These are phyloP conservation scores for Cardinalis cardinalis DNA, from an alignment of 2,113 vertebrate genomes.

Conservation along the genomic window DNA sequence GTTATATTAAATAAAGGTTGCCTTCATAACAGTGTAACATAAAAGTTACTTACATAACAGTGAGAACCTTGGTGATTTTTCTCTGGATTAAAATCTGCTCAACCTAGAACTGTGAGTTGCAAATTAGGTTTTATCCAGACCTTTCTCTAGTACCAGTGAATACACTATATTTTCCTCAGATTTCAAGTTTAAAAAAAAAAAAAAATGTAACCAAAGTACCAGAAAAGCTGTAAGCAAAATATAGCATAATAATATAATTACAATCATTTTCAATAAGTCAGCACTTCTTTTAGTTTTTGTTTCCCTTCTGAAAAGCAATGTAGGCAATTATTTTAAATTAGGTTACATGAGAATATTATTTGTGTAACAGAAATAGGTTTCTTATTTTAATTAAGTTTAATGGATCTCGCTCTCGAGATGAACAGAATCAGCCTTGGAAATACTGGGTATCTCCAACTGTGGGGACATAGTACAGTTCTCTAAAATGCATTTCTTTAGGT, in stretches of 20 bases:
- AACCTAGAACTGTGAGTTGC: not conserved
- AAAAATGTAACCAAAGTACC: slow-evolving; percentile 9
- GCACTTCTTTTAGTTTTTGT: slow-evolving; percentile 66
- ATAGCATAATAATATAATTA: slow-evolving; percentile 70
- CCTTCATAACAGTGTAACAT: not conserved
- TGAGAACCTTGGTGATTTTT: not conserved
- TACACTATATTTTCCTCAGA: not conserved
- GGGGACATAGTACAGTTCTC: not conserved
- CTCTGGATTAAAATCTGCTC: not conserved
- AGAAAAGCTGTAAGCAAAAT: slow-evolving; percentile 57
- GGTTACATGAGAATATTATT: slow-evolving; percentile 75
- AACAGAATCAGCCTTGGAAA: slow-evolving; percentile 36
- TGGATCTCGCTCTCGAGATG: slow-evolving; percentile 37
- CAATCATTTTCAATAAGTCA: slow-evolving; percentile 69
- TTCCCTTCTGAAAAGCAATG: slow-evolving; percentile 64
- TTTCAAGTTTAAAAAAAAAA: slow-evolving; percentile 39
- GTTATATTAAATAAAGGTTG: not conserved
- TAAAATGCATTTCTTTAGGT: not conserved
- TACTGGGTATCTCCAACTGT: not conserved
- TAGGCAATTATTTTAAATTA: slow-evolving; percentile 78
- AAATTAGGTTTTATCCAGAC: slow-evolving; percentile 16
- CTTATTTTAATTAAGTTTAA: slow-evolving; percentile 73
- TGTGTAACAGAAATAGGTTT: slow-evolving; percentile 72
- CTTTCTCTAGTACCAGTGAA: not conserved
- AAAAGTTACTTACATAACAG: not conserved